These are phyloP conservation scores for Isoperla grammatica DNA, from an alignment of 2,888 invertebrate genomes.

Conservation along the genomic window DNA sequence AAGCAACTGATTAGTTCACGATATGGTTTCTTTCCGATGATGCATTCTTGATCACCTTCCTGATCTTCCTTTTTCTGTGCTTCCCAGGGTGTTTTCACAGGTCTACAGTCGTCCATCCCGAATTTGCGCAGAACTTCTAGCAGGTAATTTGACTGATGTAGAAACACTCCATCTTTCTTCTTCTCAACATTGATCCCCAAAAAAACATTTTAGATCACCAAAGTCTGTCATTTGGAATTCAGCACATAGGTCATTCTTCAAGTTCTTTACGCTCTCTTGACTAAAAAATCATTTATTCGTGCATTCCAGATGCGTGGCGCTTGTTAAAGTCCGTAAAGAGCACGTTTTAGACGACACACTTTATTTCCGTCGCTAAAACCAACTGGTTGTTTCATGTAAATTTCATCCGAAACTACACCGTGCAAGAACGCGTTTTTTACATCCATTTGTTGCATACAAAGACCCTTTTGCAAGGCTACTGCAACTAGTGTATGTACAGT, in stretches of 20 bases:
- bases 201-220: constrained; percentile 1
- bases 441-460: constrained; percentile 32
- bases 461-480: not conserved
- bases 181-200: constrained; percentile 15
- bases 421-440: constrained; percentile 37
- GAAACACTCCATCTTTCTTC: constrained; percentile 27
- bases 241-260: not conserved
- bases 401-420: constrained; percentile 33
- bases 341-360: not conserved
- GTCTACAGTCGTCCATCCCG: constrained; percentile 35
- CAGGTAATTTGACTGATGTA: constrained; percentile 34
- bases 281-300: constrained; percentile 13
- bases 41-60: not conserved
- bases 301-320: constrained; percentile 19
- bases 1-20: constrained; percentile 4
- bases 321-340: constrained; percentile 22
- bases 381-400: constrained; percentile 32
- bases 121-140: constrained; percentile 33
- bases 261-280: not conserved
- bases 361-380: constrained; percentile 6
- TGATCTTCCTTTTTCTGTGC: not conserved
- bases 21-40: not conserved
- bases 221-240: constrained; percentile 6
- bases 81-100: constrained; percentile 33
- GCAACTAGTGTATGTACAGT: constrained; percentile 20